These are phyloP conservation scores for Macropus fuliginosus DNA, from an alignment of 2,797 vertebrate genomes.

Conservation along the genomic window DNA sequence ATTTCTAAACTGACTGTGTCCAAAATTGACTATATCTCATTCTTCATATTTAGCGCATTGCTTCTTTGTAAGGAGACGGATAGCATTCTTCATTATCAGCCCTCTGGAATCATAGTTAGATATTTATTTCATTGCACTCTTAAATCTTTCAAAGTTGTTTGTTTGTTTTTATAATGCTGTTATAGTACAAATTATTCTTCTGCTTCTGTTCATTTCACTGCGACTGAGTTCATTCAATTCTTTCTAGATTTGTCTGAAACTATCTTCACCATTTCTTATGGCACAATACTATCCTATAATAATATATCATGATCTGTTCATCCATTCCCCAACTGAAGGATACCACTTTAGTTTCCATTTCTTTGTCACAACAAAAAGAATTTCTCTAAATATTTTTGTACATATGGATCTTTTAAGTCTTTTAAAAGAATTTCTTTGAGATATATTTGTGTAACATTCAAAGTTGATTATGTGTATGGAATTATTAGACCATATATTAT, in stretches of 20 bases:
- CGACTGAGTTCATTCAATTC: background rate
- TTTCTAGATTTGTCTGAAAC: background rate
- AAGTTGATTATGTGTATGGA: background rate
- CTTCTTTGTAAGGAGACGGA: background rate
- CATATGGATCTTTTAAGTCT: background rate
- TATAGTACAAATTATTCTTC: background rate
- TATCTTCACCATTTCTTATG: background rate
- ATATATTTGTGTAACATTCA: background rate
- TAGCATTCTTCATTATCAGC: background rate
- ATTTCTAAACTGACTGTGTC: background rate
- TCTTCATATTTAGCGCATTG: background rate
- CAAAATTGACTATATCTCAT: background rate
- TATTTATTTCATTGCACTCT: background rate
- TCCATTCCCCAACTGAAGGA: background rate
- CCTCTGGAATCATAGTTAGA: background rate
- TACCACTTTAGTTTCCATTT: background rate
- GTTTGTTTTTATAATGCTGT: background rate
- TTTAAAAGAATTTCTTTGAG: background rate
- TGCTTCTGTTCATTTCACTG: background rate
- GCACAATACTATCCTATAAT: background rate
- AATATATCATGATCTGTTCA: background rate
- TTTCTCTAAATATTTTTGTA: background rate
- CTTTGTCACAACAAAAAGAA: background rate
- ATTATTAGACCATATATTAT: background rate
- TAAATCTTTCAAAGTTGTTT: background rate